Conservation (phyloP, 2,113 vertebrate genomes). For the Malurus elegans region DNA sequence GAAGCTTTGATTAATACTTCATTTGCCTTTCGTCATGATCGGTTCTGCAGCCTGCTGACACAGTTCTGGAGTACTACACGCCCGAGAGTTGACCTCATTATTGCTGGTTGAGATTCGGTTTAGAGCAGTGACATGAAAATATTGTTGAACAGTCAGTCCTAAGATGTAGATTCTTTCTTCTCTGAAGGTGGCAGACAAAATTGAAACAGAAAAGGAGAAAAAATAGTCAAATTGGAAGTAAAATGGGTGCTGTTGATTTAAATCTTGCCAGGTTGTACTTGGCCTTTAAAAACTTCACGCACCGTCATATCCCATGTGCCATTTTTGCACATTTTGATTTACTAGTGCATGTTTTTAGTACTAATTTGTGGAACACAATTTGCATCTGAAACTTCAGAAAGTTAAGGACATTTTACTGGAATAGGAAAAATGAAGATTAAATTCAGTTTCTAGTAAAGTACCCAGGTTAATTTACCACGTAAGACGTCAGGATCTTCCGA, state of each 20-base stretch:
- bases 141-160: not conserved
- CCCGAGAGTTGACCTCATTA: accelerated
- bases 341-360: not conserved
- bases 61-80: not conserved
- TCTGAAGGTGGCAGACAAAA: not conserved
- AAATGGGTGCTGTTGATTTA: not conserved
- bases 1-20: not conserved
- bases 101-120: not conserved
- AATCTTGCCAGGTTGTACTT: not conserved
- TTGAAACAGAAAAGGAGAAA: not conserved
- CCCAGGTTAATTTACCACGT: not conserved
- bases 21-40: not conserved
- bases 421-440: not conserved
- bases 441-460: not conserved
- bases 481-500: not conserved
- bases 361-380: not conserved
- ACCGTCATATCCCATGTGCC: not conserved
- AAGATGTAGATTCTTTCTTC: not conserved
- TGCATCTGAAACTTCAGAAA: not conserved
- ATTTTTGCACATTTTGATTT: not conserved
- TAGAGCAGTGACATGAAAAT: not conserved
- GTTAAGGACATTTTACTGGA: not conserved
- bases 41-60: not conserved
- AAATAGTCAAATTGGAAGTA: not conserved
- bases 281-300: not conserved